phyloP scores from a whole-genome alignment of 2,888 invertebrate species.

The Arrhopalites spinosus region DNA sequence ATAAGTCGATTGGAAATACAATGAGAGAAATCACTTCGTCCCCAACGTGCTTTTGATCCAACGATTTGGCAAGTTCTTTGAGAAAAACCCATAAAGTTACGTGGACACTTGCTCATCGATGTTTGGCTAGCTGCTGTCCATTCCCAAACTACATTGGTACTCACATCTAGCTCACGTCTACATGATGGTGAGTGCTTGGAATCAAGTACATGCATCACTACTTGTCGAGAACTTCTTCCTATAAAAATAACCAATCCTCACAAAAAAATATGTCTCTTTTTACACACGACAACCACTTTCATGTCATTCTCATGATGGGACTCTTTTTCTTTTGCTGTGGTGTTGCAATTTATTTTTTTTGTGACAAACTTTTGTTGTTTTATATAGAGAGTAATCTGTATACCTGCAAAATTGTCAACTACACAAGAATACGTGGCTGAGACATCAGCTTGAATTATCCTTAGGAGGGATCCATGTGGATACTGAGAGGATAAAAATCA shows the following conservation, averaged over 20 bases:
- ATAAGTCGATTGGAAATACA: conserved; percentile 41
- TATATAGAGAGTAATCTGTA: no score
- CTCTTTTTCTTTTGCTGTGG: background rate
- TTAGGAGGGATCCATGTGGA: conserved; percentile 49
- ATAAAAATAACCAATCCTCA: conserved; percentile 17
- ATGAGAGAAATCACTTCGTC: conserved; percentile 27
- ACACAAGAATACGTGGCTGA: conserved; percentile 47
- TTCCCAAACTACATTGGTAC: conserved; percentile 30
- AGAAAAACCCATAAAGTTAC: conserved; percentile 45
- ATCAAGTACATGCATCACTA: conserved; percentile 46
- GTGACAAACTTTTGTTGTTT: no score
- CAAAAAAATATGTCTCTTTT: background rate
- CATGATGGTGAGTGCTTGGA: conserved; percentile 49
- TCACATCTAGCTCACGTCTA: conserved; percentile 42
- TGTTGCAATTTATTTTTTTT: background rate
- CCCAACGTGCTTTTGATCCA: conserved; percentile 26
- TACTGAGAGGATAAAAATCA: no score
- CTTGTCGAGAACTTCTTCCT: conserved; percentile 40
- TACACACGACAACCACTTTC: background rate
- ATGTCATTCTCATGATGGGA: background rate
- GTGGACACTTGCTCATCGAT: conserved; percentile 47
- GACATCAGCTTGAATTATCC: conserved; percentile 46
- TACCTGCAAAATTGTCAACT: conserved; percentile 48
- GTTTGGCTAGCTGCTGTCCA: conserved; percentile 40
- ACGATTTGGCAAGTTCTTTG: conserved; percentile 41